phyloP scores from a whole-genome alignment of 2,113 vertebrate genomes.

The Crotalus tigris region DNA sequence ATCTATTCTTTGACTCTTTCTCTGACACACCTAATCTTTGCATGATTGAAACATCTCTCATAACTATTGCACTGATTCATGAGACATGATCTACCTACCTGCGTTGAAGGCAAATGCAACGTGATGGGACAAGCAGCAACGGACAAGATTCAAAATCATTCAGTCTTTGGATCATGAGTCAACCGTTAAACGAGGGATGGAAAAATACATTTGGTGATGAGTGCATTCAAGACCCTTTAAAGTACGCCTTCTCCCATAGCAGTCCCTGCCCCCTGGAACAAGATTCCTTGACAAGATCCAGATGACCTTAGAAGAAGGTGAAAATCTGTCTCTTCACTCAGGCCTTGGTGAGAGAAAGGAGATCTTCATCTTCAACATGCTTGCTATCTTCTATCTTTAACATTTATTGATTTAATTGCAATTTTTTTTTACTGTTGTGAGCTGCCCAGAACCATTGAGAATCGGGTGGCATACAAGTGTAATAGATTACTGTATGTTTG shows the following conservation, averaged over 20 bases:
- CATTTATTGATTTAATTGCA: neutral
- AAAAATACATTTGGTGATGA: neutral
- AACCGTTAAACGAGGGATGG: neutral
- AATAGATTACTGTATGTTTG: too few species aligned
- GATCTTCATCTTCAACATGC: too few species aligned
- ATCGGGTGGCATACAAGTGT: neutral
- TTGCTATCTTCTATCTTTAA: neutral
- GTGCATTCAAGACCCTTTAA: neutral
- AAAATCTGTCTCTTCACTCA: neutral
- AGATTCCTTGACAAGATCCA: neutral
- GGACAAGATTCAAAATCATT: neutral
- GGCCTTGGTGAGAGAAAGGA: neutral
- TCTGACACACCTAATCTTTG: neutral
- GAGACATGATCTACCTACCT: neutral
- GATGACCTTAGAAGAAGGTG: neutral
- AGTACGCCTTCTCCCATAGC: neutral
- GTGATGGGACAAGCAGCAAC: neutral
- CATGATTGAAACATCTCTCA: neutral
- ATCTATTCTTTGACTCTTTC: neutral
- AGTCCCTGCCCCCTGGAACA: neutral
- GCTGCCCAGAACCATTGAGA: neutral
- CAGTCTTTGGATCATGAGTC: neutral
- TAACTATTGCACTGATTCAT: neutral
- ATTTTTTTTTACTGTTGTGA: neutral
- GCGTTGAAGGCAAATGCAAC: neutral